Evolutionary conservation across 2,797 vertebrate species (phyloP), one percentile per base, ranked within the genome.

Genomic region (Chaunax sp.): DNA sequence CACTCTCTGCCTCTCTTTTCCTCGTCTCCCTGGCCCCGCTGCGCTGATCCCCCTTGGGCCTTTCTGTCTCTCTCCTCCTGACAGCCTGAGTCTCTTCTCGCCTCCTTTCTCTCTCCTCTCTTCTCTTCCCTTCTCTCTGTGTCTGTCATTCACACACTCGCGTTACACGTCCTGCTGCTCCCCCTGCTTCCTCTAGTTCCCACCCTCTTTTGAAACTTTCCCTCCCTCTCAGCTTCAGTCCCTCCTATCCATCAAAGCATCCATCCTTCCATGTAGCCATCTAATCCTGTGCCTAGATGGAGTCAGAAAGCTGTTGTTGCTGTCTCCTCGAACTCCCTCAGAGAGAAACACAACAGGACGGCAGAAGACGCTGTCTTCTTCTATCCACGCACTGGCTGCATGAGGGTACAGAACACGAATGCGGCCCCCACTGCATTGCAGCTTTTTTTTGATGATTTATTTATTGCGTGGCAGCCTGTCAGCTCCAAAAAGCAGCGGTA

Each of bases 391-490:
- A 65, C 74, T 67, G 72, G 84, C 87, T 81, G 87, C 82, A 80
- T 82, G 78, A 79, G 76, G 88, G 77, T 64, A 84, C 78, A 77
- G 75, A 87, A 83, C 63, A 77, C 60, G 33, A 83, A 79, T 23
- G 76, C 76, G 81, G 90, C 87, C 88, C 89, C 87, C 82, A 87
- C 91, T 87, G 90, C 91, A 92, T 84, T 92, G 90, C 91, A 92
- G 90, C 78, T 78, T 83, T 87, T 75, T 87, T 88, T 77, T 79
- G 84, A 92, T 91, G 85, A 92, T 91, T 92, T 92, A 91, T 93
- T 92, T 92, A 93, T 93, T 90, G 84, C 85, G 70, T 87, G 90
- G 86, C 88, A 88, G 89, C 78, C 82, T 86, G 85, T 87, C 89
- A 86, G 87, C 87, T 90, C 80, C 87, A 86, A 85, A 87, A 84